A percentile compares a stretch with the other conserved stretches of the same genome.
Conservation (phyloP, 2,113 vertebrate species). For the Geococcyx californianus region DNA sequence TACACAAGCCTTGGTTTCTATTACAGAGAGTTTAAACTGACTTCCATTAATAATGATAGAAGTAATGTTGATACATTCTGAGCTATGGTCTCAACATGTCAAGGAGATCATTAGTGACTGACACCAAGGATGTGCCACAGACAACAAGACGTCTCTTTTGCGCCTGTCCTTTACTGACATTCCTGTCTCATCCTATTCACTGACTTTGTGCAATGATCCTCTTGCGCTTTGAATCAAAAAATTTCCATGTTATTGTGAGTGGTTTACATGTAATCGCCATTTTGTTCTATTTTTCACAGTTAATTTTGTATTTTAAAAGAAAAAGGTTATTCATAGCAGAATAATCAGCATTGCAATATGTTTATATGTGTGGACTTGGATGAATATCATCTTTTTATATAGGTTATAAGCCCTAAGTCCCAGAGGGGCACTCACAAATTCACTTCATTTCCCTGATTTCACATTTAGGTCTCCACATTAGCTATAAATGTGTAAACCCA, state of each 20-base stretch:
- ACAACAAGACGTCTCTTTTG: conserved; percentile 20
- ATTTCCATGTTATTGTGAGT: not conserved
- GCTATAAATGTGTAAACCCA: conserved; percentile 30
- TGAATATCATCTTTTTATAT: not conserved
- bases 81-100: conserved; percentile 9
- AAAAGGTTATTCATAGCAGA: not conserved
- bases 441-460: not conserved
- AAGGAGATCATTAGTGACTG: conserved; percentile 25
- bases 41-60: not conserved
- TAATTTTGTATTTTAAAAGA: not conserved
- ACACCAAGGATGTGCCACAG: conserved; percentile 20
- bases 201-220: not conserved
- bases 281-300: not conserved
- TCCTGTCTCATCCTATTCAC: conserved; percentile 23
- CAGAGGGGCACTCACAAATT: not conserved
- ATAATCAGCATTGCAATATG: not conserved
- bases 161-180: conserved; percentile 3
- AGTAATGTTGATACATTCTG: not conserved
- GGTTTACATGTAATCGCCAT: not conserved
- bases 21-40: not conserved
- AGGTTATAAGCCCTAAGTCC: not conserved
- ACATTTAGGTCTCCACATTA: not conserved
- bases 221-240: not conserved
- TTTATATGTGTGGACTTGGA: not conserved
- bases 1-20: not conserved